phyloP scores from a whole-genome alignment of 2,113 vertebrate species.

The Pyxicephalus adspersus region DNA sequence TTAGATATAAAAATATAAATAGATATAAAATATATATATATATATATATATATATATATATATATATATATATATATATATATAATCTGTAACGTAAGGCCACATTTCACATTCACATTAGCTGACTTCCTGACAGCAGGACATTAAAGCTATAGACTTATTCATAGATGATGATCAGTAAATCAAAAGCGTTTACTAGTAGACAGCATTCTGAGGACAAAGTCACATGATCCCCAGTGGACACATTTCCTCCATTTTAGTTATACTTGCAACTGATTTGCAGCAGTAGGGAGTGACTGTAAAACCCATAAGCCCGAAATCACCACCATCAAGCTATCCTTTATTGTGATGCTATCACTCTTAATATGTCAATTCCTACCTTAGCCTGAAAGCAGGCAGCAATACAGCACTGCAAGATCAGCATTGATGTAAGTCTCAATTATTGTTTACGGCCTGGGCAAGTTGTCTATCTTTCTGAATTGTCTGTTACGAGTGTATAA shows the following conservation, averaged over 20 bases:
- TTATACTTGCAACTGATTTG: conserved; percentile 43
- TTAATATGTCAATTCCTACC: neutral
- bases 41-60: too few species aligned
- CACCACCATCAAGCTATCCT: conserved; percentile 15
- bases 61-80: too few species aligned
- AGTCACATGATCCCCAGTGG: neutral
- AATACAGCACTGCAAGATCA: conserved; percentile 50
- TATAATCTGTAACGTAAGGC: too few species aligned
- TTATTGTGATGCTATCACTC: conserved; percentile 38
- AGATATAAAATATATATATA: too few species aligned
- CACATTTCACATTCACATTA: neutral
- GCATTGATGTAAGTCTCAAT: conserved; percentile 55
- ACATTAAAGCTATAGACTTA: neutral
- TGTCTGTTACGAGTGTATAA: neutral
- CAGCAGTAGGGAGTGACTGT: neutral
- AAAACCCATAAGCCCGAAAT: neutral
- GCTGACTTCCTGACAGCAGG: neutral
- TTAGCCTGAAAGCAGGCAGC: conserved; percentile 12
- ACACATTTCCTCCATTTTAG: conserved; percentile 22
- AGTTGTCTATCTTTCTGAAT: conserved; percentile 29
- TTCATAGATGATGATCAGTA: neutral
- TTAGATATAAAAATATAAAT: too few species aligned
- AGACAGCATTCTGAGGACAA: neutral
- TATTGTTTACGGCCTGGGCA: conserved; percentile 47
- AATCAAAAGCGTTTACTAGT: neutral